These are phyloP conservation scores for Tenthredo distinguenda DNA, from an alignment of 2,888 invertebrate species.

Conservation along the genomic window DNA sequence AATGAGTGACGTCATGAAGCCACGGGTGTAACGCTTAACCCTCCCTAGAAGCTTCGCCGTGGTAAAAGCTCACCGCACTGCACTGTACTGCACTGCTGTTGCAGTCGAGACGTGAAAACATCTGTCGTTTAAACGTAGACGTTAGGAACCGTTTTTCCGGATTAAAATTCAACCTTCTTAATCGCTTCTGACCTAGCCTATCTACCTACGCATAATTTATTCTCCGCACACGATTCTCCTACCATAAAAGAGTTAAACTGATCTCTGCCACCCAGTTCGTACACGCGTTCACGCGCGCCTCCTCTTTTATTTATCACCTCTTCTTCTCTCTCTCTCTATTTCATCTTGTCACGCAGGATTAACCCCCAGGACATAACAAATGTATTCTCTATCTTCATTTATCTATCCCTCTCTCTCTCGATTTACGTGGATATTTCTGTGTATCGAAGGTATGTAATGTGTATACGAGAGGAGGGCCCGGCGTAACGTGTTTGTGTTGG, in stretches of 20 bases:
- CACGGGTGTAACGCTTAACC: constrained; percentile 7
- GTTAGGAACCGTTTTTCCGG: constrained; percentile 60
- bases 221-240: constrained; percentile 57
- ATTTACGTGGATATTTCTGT: neutral
- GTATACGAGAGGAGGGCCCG: neutral
- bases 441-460: neutral
- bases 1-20: constrained; percentile 33
- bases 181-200: constrained; percentile 65
- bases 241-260: constrained; percentile 35
- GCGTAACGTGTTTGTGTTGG: neutral
- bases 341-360: constrained; percentile 16
- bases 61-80: neutral
- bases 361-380: constrained; percentile 33
- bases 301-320: constrained; percentile 19
- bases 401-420: neutral
- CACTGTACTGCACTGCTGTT: neutral
- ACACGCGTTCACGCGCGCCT: constrained; percentile 20
- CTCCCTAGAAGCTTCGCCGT: neutral
- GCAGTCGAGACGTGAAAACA: constrained; percentile 15
- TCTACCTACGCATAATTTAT: constrained; percentile 61
- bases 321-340: neutral
- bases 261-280: constrained; percentile 21
- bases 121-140: constrained; percentile 14
- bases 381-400: neutral
- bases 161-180: constrained; percentile 65